Percentiles rank a stretch among this genome's conserved stretches.
These are phyloP conservation scores for Eulemur rubriventer DNA, from an alignment of 2,797 vertebrate species.

Conservation along the genomic window DNA sequence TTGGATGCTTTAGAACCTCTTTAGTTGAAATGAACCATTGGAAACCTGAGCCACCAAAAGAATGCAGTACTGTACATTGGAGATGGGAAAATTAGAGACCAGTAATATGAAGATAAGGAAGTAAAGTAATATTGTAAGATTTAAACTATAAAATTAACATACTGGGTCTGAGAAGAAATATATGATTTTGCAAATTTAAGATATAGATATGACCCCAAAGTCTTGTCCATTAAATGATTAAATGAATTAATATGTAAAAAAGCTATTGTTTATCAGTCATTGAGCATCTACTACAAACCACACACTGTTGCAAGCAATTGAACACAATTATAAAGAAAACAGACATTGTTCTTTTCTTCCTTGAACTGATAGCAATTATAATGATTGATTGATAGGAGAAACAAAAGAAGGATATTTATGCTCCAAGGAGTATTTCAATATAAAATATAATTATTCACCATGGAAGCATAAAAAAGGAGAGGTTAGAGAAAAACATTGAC, in stretches of 20 bases:
- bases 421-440: not conserved
- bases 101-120: not conserved
- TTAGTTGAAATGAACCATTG: not conserved
- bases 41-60: not conserved
- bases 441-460: not conserved
- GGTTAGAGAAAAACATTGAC: not conserved
- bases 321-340: not conserved
- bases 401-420: not conserved
- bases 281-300: not conserved
- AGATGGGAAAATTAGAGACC: not conserved
- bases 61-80: not conserved
- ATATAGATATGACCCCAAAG: not conserved
- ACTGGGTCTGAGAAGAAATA: not conserved
- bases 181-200: not conserved
- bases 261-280: not conserved
- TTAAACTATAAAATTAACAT: not conserved
- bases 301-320: not conserved
- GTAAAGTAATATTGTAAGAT: not conserved
- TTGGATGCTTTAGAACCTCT: not conserved
- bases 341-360: not conserved
- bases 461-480: not conserved
- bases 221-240: not conserved
- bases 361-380: not conserved
- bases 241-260: not conserved
- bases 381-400: not conserved